Base-by-base conservation (phyloP, 2,797 vertebrate species). In the Macrochelys suwanniensis region DNA sequence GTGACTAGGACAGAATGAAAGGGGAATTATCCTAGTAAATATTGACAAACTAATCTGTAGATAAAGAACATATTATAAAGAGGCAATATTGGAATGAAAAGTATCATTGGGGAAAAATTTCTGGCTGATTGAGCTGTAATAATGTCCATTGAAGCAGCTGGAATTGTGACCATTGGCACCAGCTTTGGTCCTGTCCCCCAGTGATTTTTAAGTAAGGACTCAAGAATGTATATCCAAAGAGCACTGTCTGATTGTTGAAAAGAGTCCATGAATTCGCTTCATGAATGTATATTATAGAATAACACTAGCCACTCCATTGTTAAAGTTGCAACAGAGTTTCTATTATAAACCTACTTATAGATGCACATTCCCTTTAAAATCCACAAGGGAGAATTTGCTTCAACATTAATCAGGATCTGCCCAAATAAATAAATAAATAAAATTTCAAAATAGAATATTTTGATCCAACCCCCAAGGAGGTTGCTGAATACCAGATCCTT, bases 131-230 rank as follows among this genome's bases (percentile, higher is more conserved):
- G 45, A 2, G 82, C 80, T 91, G 59, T 28, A 84, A 37, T 1
- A 6, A 25, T 4, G 0, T 82, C 78, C 7, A 59, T 53, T 84
- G 47, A 91, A 79, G 15, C 25, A 42, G 13, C 71, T 89, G 47
- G 5, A 13, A 7, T 5, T 65, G 65, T 13, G 11, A 33, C 2
- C 16, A 6, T 4, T 56, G 88, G 10, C 21, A 3, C 0, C 77
- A 42, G 33, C 23, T 3, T 13, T 17, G 3, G 6, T 54, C 16
- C 10, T 10, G 8, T 23, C 85, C n/a, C 50, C 42, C 50, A n/a
- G 21, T 17, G 21, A 65, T 59, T 16, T 49, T 57, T 57, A 13
- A 80, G 59, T 13, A 50, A 53, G 4, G 3, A 37, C 17, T 71
- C 12, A 68, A 65, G 61, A 65, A 65, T 65, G 33, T 15, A n/a